Conservation (phyloP, 2,888 invertebrate genomes). For the Spilosoma lubricipeda region DNA sequence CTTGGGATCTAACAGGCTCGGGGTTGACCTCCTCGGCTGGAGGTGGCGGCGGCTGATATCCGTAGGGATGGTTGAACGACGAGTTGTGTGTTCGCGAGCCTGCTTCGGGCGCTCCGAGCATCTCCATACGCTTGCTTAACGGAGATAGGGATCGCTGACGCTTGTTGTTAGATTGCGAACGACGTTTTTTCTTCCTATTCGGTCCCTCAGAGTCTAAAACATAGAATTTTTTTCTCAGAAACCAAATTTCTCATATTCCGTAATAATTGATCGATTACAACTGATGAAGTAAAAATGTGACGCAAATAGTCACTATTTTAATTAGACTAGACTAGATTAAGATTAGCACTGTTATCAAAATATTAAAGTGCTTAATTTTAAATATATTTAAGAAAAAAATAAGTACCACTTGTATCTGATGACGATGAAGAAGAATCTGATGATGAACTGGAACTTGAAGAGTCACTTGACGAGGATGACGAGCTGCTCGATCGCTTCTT, state of each 20-base stretch:
- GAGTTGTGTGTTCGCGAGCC: slow-evolving; percentile 84
- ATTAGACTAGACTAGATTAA: no score
- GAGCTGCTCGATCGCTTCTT: slow-evolving; percentile 88
- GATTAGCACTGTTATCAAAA: background rate
- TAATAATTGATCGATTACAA: no score
- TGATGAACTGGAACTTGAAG: slow-evolving; percentile 88
- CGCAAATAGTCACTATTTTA: no score
- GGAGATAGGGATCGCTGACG: slow-evolving; percentile 92
- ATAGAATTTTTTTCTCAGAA: background rate
- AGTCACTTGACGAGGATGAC: slow-evolving; percentile 89
- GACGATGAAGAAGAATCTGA: slow-evolving; percentile 87
- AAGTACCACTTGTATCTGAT: slow-evolving; percentile 83
- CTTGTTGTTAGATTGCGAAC: slow-evolving; percentile 85
- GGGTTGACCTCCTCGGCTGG: slow-evolving; percentile 75
- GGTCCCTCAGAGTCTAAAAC: slow-evolving; percentile 82
- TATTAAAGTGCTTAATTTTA: background rate
- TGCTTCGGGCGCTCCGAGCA: slow-evolving; percentile 86
- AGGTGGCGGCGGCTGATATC: slow-evolving; percentile 87
- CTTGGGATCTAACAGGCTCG: slow-evolving; percentile 72
- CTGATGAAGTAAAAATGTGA: no score
- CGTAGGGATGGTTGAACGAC: slow-evolving; percentile 90
- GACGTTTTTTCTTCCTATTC: slow-evolving; percentile 86
- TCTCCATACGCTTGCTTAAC: slow-evolving; percentile 93
- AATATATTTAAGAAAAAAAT: background rate
- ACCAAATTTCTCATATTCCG: background rate